Evolutionary conservation across 2,888 invertebrate genomes (phyloP).

Genomic region (Allygus modestus): DNA sequence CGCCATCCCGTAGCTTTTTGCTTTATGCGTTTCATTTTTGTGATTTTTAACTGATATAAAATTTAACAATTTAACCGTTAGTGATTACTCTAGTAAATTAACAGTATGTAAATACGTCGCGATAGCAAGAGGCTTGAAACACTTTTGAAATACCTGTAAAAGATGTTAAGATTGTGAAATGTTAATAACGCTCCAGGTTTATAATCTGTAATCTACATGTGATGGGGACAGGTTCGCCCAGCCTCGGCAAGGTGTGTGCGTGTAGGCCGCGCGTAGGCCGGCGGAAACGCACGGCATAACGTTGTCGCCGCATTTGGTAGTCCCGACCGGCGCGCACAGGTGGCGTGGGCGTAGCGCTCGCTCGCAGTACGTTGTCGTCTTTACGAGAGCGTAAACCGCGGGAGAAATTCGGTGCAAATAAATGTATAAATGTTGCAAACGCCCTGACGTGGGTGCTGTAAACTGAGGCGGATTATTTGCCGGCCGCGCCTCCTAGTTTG

Average conservation of each 20-base stretch:
- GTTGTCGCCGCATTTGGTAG: slow-evolving; percentile 34
- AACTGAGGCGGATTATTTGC: background rate
- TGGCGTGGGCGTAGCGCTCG: slow-evolving; percentile 7
- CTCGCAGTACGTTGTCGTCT: slow-evolving; percentile 1
- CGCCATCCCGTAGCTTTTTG: no score
- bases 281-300: background rate
- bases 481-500: background rate
- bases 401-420: slow-evolving; percentile 45
- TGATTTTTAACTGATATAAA: no score
- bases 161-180: no score
- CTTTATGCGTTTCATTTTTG: no score
- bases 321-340: background rate
- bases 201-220: background rate
- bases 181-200: no score
- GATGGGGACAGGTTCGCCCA: background rate
- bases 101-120: no score
- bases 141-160: no score
- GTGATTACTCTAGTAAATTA: no score
- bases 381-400: slow-evolving; percentile 10
- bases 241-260: slow-evolving; percentile 20
- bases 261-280: slow-evolving; percentile 33
- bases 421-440: background rate
- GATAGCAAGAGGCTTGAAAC: no score
- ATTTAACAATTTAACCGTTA: no score
- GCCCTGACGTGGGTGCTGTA: background rate